Conservation (phyloP, 1,140 invertebrate species). For the Bursaphelenchus mucronatus region DNA sequence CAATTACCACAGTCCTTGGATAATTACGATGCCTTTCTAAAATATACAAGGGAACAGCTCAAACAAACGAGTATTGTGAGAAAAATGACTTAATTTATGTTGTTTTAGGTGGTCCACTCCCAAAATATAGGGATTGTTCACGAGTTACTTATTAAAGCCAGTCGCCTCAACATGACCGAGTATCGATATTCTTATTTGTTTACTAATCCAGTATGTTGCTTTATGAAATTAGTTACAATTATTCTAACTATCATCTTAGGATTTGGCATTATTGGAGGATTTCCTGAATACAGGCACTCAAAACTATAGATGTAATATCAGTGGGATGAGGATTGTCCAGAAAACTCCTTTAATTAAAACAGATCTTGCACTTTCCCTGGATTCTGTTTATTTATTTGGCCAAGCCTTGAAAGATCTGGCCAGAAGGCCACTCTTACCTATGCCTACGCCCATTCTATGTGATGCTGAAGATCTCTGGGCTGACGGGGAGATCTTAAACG, state of each 20-base stretch:
- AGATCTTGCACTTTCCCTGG: constrained; percentile 50
- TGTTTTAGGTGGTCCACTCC: constrained; percentile 49
- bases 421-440: constrained; percentile 22
- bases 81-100: constrained; percentile 2
- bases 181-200: constrained; percentile 52
- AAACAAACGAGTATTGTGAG: constrained; percentile 54
- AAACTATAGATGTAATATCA: constrained; percentile 55
- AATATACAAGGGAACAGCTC: constrained; percentile 47
- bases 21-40: constrained; percentile 47
- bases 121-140: constrained; percentile 50
- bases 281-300: constrained; percentile 42
- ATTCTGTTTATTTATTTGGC: constrained; percentile 54
- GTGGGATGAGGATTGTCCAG: constrained; percentile 53
- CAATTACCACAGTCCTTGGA: constrained; percentile 36
- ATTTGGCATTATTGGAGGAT: constrained; percentile 52
- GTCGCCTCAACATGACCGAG: constrained; percentile 54
- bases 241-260: constrained; percentile 32
- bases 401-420: constrained; percentile 30
- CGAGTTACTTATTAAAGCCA: constrained; percentile 44
- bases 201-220: constrained; percentile 45
- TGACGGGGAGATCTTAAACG: constrained; percentile 47
- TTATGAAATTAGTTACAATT: background rate
- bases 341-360: constrained; percentile 47
- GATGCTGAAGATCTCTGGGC: constrained; percentile 46
- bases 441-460: constrained; percentile 46